Conservation (phyloP, 2,113 vertebrate species). For the Empidonax traillii region DNA sequence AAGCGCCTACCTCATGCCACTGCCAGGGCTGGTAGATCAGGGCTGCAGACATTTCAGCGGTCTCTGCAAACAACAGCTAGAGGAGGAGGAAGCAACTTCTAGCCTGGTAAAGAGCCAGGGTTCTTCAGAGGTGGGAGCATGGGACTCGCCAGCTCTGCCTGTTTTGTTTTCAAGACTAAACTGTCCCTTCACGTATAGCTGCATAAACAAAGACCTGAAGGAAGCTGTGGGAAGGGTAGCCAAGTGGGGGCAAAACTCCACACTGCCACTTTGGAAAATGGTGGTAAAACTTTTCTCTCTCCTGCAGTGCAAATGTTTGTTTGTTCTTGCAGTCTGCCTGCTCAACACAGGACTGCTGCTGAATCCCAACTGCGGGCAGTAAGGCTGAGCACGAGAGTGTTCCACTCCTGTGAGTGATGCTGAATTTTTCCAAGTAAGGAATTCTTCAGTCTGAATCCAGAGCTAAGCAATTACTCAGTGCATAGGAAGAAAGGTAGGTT, state of each 20-base stretch:
- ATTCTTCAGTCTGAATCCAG: background rate
- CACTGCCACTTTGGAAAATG: background rate
- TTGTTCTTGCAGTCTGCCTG: background rate
- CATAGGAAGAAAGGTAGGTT: background rate
- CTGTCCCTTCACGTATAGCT: background rate
- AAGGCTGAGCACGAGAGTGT: background rate
- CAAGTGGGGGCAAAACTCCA: background rate
- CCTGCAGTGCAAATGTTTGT: background rate
- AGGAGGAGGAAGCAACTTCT: background rate
- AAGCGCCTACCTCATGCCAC: background rate
- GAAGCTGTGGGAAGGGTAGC: background rate
- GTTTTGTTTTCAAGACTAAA: background rate
- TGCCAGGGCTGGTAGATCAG: background rate
- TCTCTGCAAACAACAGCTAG: background rate
- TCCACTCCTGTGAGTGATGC: fast-evolving
- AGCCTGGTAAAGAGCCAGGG: background rate
- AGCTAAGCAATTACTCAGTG: background rate
- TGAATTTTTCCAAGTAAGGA: background rate
- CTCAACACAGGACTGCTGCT: background rate
- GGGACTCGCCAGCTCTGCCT: background rate
- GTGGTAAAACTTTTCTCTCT: background rate
- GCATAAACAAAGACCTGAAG: background rate
- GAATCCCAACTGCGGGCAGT: background rate
- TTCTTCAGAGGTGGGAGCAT: background rate
- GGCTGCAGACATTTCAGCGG: background rate